These are phyloP conservation scores for Drosophila nikananu DNA, from an alignment of 1,140 invertebrate species.

Conservation along the genomic window DNA sequence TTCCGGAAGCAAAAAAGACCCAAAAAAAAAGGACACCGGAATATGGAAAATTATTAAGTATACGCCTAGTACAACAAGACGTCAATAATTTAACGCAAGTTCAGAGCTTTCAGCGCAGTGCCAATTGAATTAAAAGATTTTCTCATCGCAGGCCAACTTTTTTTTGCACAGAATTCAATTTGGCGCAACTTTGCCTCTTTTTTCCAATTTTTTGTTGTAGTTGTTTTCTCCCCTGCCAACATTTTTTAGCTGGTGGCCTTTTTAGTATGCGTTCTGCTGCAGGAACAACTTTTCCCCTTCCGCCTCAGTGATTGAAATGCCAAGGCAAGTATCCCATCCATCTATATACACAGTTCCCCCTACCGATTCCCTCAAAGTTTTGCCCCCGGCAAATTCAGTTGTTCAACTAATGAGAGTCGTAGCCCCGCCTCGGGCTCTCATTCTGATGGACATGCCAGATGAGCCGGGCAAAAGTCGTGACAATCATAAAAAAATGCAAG, in stretches of 20 bases:
- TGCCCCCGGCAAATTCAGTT: conserved; percentile 60
- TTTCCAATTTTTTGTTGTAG: background rate
- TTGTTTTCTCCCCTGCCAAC: conserved; percentile 16
- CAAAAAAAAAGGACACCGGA: conserved; percentile 19
- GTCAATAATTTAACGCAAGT: conserved; percentile 67
- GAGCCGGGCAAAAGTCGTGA: conserved; percentile 58
- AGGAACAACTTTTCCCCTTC: conserved; percentile 57
- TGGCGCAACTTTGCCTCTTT: conserved; percentile 62
- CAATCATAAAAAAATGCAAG: conserved; percentile 47
- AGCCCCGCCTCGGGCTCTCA: conserved; percentile 38
- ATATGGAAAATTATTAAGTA: conserved; percentile 50
- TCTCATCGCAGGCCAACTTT: conserved; percentile 36
- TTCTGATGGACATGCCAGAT: conserved; percentile 50
- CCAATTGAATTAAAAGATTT: conserved; percentile 46
- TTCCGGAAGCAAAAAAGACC: conserved; percentile 41
- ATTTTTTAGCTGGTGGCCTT: conserved; percentile 59
- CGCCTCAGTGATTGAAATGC: conserved; percentile 71
- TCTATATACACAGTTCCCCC: conserved; percentile 4
- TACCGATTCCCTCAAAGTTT: conserved; percentile 19
- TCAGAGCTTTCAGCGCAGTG: conserved; percentile 7
- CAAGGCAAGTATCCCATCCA: conserved; percentile 18
- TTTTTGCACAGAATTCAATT: conserved; percentile 71
- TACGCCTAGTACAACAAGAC: conserved; percentile 66
- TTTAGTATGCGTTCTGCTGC: conserved; percentile 66
- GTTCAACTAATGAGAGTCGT: conserved; percentile 73